Percentiles rank a stretch among this genome's conserved stretches.
Conservation (phyloP, 2,797 vertebrate species). For the Pseudochirops cupreus region DNA sequence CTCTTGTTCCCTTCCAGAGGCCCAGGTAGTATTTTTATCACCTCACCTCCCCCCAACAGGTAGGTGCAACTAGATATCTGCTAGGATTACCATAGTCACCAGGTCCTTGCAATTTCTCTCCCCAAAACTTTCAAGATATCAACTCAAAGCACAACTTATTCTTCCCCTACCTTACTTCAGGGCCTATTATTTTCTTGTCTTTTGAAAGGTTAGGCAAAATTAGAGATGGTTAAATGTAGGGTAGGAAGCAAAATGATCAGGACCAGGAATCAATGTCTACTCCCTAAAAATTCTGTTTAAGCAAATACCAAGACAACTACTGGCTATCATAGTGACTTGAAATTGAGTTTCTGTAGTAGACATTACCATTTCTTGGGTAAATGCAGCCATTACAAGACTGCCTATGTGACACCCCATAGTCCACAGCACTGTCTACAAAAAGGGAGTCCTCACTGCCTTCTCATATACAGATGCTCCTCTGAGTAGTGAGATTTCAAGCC, state of each 20-base stretch:
- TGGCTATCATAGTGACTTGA: not conserved
- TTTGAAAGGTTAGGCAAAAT: constrained; percentile 43
- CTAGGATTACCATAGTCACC: constrained; percentile 67
- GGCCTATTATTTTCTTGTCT: constrained; percentile 24
- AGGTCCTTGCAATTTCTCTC: constrained; percentile 68
- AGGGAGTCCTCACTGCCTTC: not conserved
- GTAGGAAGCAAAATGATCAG: constrained; percentile 67
- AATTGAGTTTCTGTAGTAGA: constrained; percentile 9
- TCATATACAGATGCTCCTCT: constrained; percentile 38
- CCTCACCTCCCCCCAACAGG: constrained; percentile 43
- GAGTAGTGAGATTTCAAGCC: constrained; percentile 53
- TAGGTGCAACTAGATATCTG: constrained; percentile 59
- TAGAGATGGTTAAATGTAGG: constrained; percentile 59
- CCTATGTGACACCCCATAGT: not conserved
- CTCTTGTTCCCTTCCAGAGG: constrained; percentile 43
- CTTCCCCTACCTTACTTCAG: constrained; percentile 4
- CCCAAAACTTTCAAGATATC: constrained; percentile 64
- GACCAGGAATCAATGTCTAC: constrained; percentile 48
- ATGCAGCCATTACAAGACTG: constrained; percentile 3
- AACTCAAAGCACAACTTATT: constrained; percentile 62
- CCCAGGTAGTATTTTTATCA: constrained; percentile 60
- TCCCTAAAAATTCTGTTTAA: not conserved
- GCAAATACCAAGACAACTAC: not conserved
- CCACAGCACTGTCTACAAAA: not conserved
- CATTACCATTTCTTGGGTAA: constrained; percentile 55